These are phyloP conservation scores for Phania funesta DNA, from an alignment of 2,888 invertebrate genomes.

Conservation along the genomic window DNA sequence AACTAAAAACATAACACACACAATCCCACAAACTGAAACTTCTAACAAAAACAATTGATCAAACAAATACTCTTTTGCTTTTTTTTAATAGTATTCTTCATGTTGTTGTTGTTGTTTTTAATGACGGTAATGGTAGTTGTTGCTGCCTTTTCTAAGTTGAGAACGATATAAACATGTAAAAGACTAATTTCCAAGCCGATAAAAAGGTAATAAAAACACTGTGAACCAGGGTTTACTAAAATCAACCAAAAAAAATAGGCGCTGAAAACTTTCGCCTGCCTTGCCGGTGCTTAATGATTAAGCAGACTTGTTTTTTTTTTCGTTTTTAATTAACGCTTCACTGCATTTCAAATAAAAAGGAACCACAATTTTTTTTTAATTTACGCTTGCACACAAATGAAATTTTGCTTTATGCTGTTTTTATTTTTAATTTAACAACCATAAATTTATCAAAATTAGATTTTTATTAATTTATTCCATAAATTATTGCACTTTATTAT, in stretches of 20 bases:
- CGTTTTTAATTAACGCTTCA: conserved; percentile 56
- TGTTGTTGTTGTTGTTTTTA: background rate
- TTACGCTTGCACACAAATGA: conserved; percentile 15
- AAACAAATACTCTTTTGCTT: conserved; percentile 19
- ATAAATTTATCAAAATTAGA: background rate
- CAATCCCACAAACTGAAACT: background rate
- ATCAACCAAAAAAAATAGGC: background rate
- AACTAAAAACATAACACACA: background rate
- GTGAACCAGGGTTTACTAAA: background rate
- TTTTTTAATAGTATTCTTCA: background rate
- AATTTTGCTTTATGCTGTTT: background rate
- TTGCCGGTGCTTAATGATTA: conserved; percentile 40
- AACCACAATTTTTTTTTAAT: background rate
- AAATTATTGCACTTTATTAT: conserved; percentile 23
- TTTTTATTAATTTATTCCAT: conserved; percentile 11
- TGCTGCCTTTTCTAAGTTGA: background rate
- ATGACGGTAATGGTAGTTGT: background rate
- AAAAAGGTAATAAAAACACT: background rate
- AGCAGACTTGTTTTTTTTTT: conserved; percentile 54
- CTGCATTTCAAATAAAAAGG: conserved; percentile 36
- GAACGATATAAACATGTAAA: background rate
- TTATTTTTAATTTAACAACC: background rate
- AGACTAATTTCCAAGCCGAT: background rate
- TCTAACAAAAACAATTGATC: conserved; percentile 20
- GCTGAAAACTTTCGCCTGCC: conserved; percentile 62